Conservation (phyloP, 1,140 invertebrate genomes). For the Drosophila lini region DNA sequence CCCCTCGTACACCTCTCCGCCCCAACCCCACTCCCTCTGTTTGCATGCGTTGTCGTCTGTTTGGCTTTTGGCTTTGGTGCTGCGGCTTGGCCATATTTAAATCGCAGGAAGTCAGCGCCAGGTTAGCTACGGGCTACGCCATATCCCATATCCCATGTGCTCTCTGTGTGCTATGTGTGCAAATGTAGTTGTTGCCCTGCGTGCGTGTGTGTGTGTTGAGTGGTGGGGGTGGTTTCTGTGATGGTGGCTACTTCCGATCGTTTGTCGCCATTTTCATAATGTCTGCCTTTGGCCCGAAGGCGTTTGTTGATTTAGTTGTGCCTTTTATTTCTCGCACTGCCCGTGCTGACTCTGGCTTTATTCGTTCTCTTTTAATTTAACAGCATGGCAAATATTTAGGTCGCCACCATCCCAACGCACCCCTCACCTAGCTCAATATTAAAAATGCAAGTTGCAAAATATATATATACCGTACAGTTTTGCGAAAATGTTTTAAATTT, state of each 20-base stretch:
- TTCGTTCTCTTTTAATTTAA: constrained; percentile 66
- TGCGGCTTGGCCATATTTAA: constrained; percentile 72
- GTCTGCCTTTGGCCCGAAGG: constrained; percentile 49
- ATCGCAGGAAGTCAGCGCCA: constrained; percentile 71
- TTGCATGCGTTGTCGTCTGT: constrained; percentile 71
- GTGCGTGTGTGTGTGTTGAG: constrained; percentile 7
- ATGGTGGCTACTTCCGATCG: constrained; percentile 69
- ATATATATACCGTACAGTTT: constrained; percentile 24
- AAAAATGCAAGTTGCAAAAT: constrained; percentile 66
- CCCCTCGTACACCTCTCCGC: not conserved
- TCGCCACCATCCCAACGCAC: constrained; percentile 28
- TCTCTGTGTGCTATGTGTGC: constrained; percentile 10
- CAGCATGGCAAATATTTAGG: constrained; percentile 74
- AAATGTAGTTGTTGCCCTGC: constrained; percentile 10
- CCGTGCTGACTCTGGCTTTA: constrained; percentile 37
- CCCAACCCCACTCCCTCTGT: constrained; percentile 25
- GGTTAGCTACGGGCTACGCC: constrained; percentile 62
- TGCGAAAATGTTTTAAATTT: constrained; percentile 43
- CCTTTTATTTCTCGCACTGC: constrained; percentile 29
- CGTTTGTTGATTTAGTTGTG: constrained; percentile 73
- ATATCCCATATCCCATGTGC: constrained; percentile 43
- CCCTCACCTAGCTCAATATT: constrained; percentile 43
- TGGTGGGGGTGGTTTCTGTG: constrained; percentile 23
- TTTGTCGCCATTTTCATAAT: constrained; percentile 81
- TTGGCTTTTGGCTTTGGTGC: constrained; percentile 67